Conservation (phyloP, 2,888 invertebrate genomes). For the Patella ulyssiponensis region DNA sequence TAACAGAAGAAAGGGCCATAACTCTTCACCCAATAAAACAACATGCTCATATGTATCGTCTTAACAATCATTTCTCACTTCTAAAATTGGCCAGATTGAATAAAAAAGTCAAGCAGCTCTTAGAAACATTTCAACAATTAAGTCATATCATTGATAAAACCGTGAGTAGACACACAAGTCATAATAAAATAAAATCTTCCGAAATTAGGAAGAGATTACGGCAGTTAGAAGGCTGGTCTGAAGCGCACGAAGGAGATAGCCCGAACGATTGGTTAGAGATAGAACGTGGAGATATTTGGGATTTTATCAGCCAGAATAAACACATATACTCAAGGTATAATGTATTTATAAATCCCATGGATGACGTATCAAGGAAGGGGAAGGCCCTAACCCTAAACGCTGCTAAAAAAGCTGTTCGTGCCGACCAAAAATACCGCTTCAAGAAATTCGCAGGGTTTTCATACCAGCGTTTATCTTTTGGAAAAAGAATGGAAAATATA, state of each 20-base stretch:
- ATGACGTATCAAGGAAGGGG: background rate
- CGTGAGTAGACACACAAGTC: too few relatives aligned
- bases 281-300: too few relatives aligned
- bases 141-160: too few relatives aligned
- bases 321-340: too few relatives aligned
- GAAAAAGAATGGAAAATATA: background rate
- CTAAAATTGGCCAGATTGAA: background rate
- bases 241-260: too few relatives aligned
- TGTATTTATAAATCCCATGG: too few relatives aligned
- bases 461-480: background rate
- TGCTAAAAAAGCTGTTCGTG: background rate
- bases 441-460: background rate
- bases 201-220: too few relatives aligned
- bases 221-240: too few relatives aligned
- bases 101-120: background rate
- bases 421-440: background rate
- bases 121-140: too few relatives aligned
- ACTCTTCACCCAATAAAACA: slow-evolving; percentile 96
- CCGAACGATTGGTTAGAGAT: too few relatives aligned
- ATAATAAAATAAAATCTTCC: too few relatives aligned
- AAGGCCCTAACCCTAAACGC: background rate
- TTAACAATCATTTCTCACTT: slow-evolving; percentile 83
- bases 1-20: slow-evolving; percentile 92
- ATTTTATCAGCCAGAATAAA: too few relatives aligned
- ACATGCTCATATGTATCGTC: slow-evolving; percentile 84